phyloP scores from a whole-genome alignment of 2,888 invertebrate species.

The Sceliomorpha sp. region DNA sequence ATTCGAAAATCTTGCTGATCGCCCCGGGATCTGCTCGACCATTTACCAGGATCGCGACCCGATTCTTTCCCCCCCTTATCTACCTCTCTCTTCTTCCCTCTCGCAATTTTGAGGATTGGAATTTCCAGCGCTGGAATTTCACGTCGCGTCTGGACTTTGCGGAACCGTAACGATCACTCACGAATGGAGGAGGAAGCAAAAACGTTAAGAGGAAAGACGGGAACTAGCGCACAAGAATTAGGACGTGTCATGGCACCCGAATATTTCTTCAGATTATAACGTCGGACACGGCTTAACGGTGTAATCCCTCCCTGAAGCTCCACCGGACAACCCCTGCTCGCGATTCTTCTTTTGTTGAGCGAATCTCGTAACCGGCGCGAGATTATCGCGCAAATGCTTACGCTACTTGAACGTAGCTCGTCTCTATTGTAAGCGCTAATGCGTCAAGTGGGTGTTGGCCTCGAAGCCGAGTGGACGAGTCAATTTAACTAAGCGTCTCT shows the following conservation, averaged over 20 bases:
- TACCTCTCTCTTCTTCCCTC: neutral
- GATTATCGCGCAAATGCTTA: conserved; percentile 50
- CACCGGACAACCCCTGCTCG: conserved; percentile 52
- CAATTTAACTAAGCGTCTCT: conserved; percentile 56
- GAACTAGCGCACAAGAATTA: conserved; percentile 58
- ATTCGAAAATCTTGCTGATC: conserved; percentile 79
- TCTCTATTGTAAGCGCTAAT: conserved; percentile 58
- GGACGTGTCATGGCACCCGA: conserved; percentile 63
- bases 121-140: neutral
- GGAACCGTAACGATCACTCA: neutral
- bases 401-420: conserved; percentile 57
- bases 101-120: conserved; percentile 17
- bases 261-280: conserved; percentile 80
- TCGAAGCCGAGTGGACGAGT: conserved; percentile 56
- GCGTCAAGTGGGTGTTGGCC: conserved; percentile 58
- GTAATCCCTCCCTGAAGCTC: conserved; percentile 78
- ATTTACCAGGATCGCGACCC: conserved; percentile 60
- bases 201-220: conserved; percentile 37
- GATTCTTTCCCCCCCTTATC: conserved; percentile 8
- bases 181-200: conserved; percentile 36
- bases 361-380: conserved; percentile 41
- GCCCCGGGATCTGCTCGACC: conserved; percentile 72
- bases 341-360: conserved; percentile 37
- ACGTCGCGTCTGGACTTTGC: no score
- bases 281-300: conserved; percentile 78